phyloP scores from a whole-genome alignment of 2,113 vertebrate species.

The Hemiprocne comata region DNA sequence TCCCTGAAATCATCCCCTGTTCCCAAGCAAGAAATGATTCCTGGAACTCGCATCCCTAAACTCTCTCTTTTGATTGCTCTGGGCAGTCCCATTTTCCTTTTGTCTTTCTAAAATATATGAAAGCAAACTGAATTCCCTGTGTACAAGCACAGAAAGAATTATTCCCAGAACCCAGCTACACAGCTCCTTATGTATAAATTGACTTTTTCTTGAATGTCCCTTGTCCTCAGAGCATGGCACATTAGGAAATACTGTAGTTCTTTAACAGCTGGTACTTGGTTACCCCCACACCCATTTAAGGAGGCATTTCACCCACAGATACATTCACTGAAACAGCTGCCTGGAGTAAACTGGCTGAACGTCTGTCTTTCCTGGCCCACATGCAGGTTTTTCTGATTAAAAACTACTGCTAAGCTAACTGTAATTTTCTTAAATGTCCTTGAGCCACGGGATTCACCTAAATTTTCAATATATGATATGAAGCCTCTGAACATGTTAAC shows the following conservation, averaged over 20 bases:
- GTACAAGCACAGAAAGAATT: not conserved
- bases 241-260: not conserved
- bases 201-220: not conserved
- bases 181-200: not conserved
- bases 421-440: not conserved
- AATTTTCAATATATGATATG: not conserved
- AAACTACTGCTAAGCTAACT: not conserved
- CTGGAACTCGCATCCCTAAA: not conserved
- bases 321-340: not conserved
- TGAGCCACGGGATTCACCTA: not conserved
- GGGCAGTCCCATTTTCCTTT: not conserved
- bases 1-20: not conserved
- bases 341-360: not conserved
- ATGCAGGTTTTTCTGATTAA: not conserved
- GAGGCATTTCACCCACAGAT: not conserved
- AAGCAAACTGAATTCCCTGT: not conserved
- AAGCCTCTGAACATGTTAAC: not conserved
- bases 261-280: not conserved
- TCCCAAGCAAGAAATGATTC: not conserved
- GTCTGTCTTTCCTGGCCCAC: not conserved
- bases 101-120: not conserved
- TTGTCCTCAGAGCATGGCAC: not conserved
- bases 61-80: not conserved
- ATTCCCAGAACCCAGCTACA: not conserved
- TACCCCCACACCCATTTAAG: not conserved